Base-by-base conservation (phyloP, 2,113 vertebrate genomes). In the Crotalus horridus region DNA sequence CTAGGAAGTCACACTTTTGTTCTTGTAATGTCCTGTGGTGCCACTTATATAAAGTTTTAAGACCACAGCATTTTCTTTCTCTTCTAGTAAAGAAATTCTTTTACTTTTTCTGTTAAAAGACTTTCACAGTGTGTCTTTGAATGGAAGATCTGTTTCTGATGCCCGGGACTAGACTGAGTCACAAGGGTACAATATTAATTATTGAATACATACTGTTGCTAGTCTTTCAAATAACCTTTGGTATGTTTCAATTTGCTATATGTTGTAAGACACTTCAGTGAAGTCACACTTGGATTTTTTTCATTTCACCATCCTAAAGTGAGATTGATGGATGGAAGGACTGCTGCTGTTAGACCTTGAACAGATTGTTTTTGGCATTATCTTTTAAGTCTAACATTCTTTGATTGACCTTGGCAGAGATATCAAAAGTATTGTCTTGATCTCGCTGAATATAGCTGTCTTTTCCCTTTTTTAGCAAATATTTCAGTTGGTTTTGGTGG, bases 111-210 rank as follows among this genome's bases (percentile, higher is more conserved):
- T 74, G 93, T 87, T 94, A 88, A 53, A 91, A 88, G 39, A 24
- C 24, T 43, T 51, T 93, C 53, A 13, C 53, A 53, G 21, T 92
- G 56, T 89, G 93, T 94, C 90, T 89, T 88, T 94, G 93, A 94
- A 93, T 94, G 58, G 94, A 46, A 1, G 58, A 33, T 95, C 74
- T 90, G 89, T 96, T 91, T 88, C 55, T 58, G 59, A 90, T 92
- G 39, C 26, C 90, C 0, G 9, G 12, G 58, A 87, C 90, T 92
- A 94, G 85, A 33, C 55, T 39, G 39, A 33, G 11, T 93, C 54
- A 93, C 74, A 91, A 17, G 61, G 91, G 96, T 95, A 94, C 86
- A 96, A 0, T 94, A 88, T 95, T 86, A 92, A 94, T 94, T 95
- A 88, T 92, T 85, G 90, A 94, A 92, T 91, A 29, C 91, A 59